Conservation (phyloP, 2,113 vertebrate species). For the Mastomys coucha region DNA sequence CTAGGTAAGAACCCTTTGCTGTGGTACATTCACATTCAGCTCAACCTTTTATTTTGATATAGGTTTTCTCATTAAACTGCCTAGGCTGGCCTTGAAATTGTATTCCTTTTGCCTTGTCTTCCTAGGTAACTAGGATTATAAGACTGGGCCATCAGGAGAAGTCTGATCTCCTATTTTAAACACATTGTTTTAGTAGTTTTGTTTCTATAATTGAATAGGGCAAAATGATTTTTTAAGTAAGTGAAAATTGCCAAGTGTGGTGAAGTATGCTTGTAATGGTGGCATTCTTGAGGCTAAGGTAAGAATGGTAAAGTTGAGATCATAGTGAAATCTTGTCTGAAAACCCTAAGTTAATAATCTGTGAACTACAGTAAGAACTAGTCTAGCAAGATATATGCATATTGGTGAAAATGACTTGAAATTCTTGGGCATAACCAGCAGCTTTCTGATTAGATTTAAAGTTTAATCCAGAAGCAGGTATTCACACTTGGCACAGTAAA, state of each 20-base stretch:
- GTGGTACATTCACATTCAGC: background rate
- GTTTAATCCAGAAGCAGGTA: background rate
- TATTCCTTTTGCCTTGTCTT: background rate
- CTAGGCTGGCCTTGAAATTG: too few species aligned
- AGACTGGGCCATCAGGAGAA: background rate
- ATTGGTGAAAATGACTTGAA: background rate
- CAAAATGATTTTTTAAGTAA: background rate
- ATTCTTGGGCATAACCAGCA: background rate
- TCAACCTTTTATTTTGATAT: background rate
- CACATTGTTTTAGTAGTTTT: background rate
- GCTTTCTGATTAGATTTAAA: background rate
- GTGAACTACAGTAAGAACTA: background rate
- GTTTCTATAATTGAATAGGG: background rate
- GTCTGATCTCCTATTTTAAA: constrained; percentile 20
- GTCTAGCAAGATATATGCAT: background rate
- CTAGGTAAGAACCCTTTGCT: background rate
- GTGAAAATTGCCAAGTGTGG: background rate
- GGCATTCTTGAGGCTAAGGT: background rate
- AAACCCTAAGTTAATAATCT: background rate
- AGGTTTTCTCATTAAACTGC: background rate
- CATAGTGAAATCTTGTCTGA: background rate
- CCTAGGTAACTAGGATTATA: background rate
- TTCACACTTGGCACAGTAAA: background rate
- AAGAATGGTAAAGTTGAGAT: background rate
- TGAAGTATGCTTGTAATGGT: background rate